Conservation (phyloP, 2,888 invertebrate genomes). For the Archaeoteleia sp. region DNA sequence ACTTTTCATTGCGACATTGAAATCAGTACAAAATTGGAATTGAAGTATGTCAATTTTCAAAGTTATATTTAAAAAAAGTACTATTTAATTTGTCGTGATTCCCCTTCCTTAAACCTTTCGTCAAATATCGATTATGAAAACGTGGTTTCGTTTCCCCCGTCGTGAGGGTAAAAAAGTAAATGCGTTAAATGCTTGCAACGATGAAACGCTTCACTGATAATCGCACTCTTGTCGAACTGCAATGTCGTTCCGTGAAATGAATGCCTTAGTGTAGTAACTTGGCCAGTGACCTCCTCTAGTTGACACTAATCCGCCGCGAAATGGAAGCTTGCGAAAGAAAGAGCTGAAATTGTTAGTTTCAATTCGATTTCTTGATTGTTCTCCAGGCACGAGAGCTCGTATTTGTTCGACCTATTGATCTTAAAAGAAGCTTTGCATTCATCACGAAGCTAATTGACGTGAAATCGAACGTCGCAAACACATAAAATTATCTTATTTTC, state of each 20-base stretch:
- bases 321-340: slow-evolving; percentile 51
- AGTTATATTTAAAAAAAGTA: no score
- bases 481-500: slow-evolving; percentile 18
- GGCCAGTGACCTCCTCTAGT: slow-evolving; percentile 39
- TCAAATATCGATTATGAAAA: no score
- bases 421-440: slow-evolving; percentile 30
- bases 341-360: slow-evolving; percentile 47
- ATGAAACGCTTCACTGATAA: slow-evolving; percentile 47
- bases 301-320: slow-evolving; percentile 49
- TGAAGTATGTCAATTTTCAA: no score
- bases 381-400: slow-evolving; percentile 19
- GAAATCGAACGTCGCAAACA: slow-evolving; percentile 26
- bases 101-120: no score
- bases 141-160: no score
- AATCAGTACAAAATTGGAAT: no score
- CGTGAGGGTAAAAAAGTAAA: no score
- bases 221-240: slow-evolving; percentile 44
- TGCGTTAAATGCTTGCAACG: slow-evolving; percentile 41
- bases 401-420: slow-evolving; percentile 32
- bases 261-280: slow-evolving; percentile 49
- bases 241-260: slow-evolving; percentile 49
- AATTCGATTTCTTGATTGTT: slow-evolving; percentile 47
- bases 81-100: no score
- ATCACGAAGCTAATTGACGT: slow-evolving; percentile 23
- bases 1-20: no score